phyloP scores from a whole-genome alignment of 2,113 vertebrate genomes.

The Agapornis roseicollis region DNA sequence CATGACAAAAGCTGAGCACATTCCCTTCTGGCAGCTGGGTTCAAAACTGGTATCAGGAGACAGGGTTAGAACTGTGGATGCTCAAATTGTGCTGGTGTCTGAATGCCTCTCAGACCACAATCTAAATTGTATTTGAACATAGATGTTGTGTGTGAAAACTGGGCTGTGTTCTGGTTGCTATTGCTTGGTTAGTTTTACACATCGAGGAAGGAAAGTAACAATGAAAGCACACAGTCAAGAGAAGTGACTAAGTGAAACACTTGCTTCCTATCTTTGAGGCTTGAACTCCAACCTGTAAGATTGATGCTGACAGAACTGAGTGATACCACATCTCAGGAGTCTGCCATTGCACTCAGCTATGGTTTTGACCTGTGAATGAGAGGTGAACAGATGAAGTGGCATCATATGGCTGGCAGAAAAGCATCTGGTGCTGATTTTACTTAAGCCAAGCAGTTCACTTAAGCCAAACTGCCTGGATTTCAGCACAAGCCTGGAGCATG shows the following conservation, averaged over 20 bases:
- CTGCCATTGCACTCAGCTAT: fast-evolving
- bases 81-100: background rate
- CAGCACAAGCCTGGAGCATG: background rate
- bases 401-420: background rate
- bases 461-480: background rate
- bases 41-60: background rate
- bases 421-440: background rate
- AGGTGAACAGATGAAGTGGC: background rate
- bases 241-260: background rate
- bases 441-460: fast-evolving
- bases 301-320: background rate
- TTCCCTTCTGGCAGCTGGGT: background rate
- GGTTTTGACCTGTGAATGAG: background rate
- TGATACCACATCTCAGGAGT: fast-evolving
- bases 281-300: background rate
- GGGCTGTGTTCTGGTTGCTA: fast-evolving
- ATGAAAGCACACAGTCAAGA: background rate
- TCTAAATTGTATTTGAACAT: background rate
- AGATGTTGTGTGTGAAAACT: background rate
- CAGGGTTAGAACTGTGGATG: background rate
- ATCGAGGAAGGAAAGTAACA: background rate
- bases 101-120: background rate
- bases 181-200: background rate
- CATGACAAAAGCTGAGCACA: background rate
- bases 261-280: background rate